Percentiles rank a stretch among this genome's conserved stretches.
Evolutionary conservation across 37 sponge, comb jelly and placozoan genomes (phyloP).

Genomic region (Lycopodina hypogea): DNA sequence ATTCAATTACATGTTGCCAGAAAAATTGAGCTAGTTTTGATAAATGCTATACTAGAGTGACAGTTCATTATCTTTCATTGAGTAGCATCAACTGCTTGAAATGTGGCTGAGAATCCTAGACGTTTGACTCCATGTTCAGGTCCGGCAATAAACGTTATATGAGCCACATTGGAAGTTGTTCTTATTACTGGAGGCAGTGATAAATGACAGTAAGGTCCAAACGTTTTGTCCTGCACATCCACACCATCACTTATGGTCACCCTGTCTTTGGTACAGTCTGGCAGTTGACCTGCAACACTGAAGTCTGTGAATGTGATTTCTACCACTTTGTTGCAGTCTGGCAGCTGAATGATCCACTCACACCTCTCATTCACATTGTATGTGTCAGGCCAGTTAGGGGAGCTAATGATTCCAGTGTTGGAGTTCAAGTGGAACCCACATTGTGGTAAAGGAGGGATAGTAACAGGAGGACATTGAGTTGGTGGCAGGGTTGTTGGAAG

Average conservation of each 20-base stretch:
- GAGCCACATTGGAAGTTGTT: neutral
- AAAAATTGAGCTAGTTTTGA: too few species aligned
- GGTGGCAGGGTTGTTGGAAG: constrained; percentile 2
- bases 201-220: neutral
- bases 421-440: too few species aligned
- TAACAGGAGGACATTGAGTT: neutral
- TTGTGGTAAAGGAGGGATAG: too few species aligned
- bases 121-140: too few species aligned
- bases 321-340: neutral
- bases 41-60: too few species aligned
- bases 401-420: neutral
- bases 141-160: neutral
- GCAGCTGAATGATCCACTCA: neutral
- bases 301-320: neutral
- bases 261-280: neutral
- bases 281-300: neutral
- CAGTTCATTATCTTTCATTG: too few species aligned
- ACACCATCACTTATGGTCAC: neutral
- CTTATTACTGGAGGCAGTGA: neutral
- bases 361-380: constrained; percentile 5
- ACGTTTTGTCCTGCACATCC: neutral
- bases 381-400: constrained; percentile 20
- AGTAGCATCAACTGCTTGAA: too few species aligned
- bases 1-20: too few species aligned
- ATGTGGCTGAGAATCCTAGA: too few species aligned